Evolutionary conservation across 2,888 invertebrate genomes (phyloP).

Genomic region (Lypha dubia): DNA sequence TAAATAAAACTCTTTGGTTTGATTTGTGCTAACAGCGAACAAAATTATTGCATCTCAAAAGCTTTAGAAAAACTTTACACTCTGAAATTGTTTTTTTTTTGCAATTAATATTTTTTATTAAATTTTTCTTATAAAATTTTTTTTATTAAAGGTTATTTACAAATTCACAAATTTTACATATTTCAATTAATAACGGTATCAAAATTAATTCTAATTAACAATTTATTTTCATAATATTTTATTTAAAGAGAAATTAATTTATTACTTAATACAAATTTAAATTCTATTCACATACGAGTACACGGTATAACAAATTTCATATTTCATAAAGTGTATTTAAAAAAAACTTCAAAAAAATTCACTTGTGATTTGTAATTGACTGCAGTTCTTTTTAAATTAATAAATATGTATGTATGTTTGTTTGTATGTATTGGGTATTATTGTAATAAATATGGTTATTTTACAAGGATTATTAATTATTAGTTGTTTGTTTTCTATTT

Average conservation of each 20-base stretch:
- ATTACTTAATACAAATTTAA: constrained; percentile 22
- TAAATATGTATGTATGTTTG: no score
- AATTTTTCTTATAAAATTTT: constrained; percentile 13
- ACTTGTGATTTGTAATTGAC: constrained; percentile 24
- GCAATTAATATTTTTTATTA: constrained; percentile 9
- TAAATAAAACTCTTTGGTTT: no score
- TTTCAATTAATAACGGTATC: constrained; percentile 55
- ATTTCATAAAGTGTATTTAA: constrained; percentile 30
- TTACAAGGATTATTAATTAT: constrained; percentile 39
- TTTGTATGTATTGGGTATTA: constrained; percentile 26
- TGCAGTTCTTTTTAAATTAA: constrained; percentile 16
- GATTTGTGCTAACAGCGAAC: no score
- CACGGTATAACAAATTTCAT: constrained; percentile 11
- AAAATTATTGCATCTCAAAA: no score
- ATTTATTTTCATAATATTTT: constrained; percentile 31
- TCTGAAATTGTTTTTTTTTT: no score
- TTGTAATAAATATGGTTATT: constrained; percentile 50
- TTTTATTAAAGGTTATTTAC: constrained; percentile 66
- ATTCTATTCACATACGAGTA: constrained; percentile 25
- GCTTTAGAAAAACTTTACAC: no score
- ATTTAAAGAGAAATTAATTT: constrained; percentile 22
- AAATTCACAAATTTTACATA: constrained; percentile 58
- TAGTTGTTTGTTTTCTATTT: neutral
- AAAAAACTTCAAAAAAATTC: constrained; percentile 24
- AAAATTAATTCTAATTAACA: constrained; percentile 57